These are phyloP conservation scores for Melanotaenia nigrans DNA, from an alignment of 2,797 vertebrate species.

Conservation along the genomic window DNA sequence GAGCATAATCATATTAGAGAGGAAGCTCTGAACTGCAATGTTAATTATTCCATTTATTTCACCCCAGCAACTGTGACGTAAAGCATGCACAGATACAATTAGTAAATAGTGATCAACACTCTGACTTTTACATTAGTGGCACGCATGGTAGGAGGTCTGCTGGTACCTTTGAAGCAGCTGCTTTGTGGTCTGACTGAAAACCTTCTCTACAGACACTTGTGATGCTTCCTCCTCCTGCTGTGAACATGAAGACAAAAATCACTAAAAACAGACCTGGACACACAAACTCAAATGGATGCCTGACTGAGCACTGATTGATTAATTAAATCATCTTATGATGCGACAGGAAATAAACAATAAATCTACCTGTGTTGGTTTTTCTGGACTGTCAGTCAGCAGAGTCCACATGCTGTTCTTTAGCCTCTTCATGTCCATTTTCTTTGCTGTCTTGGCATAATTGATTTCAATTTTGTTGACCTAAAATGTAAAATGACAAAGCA, in stretches of 20 bases:
- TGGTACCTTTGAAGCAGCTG: conserved; percentile 87
- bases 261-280: conserved; percentile 5
- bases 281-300: conserved; percentile 2
- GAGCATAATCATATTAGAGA: not conserved
- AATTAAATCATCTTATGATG: not conserved
- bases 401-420: conserved; percentile 93
- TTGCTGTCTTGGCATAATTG: conserved; percentile 91
- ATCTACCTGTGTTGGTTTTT: conserved; percentile 70
- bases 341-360: not conserved
- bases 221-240: conserved; percentile 65
- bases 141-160: conserved; percentile 10
- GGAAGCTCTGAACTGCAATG: not conserved
- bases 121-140: conserved; percentile 21
- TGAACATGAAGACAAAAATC: conserved; percentile 24
- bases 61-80: not conserved
- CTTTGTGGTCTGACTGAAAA: conserved; percentile 85
- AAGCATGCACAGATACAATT: not conserved
- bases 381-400: conserved; percentile 79
- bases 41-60: too few species aligned
- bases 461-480: conserved; percentile 92
- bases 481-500: not conserved
- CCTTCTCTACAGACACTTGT: conserved; percentile 82
- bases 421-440: conserved; percentile 96
- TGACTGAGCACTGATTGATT: not conserved
- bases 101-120: not conserved